These are phyloP conservation scores for Synaphobranchus kaupii DNA, from an alignment of 2,797 vertebrate species.

Conservation along the genomic window DNA sequence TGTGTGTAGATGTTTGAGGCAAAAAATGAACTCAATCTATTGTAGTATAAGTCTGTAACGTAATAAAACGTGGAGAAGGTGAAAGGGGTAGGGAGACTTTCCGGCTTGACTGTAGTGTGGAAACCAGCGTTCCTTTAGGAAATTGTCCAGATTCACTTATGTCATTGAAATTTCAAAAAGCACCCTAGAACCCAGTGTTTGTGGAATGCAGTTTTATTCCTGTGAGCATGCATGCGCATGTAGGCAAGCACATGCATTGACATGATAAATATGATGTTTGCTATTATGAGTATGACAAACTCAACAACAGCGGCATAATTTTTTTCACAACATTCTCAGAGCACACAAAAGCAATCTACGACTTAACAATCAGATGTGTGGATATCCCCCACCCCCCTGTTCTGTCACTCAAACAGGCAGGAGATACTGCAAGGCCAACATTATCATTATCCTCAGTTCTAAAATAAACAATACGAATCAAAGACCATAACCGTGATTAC, in stretches of 20 bases:
- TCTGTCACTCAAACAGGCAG: neutral
- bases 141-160: conserved; percentile 20
- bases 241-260: neutral
- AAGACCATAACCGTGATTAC: neutral
- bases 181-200: no score
- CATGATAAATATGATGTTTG: neutral
- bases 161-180: neutral
- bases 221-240: no score
- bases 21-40: no score
- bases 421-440: neutral
- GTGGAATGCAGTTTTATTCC: neutral
- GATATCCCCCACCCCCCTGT: neutral
- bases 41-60: no score
- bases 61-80: no score
- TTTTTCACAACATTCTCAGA: neutral
- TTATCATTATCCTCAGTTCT: neutral
- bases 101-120: no score
- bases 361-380: neutral
- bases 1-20: no score
- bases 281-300: neutral
- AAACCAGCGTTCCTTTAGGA: conserved; percentile 29
- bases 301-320: neutral
- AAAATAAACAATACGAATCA: conserved; percentile 1
- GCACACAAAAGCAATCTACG: neutral
- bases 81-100: no score